Conservation (phyloP, 2,113 vertebrate species). For the Microtus oregoni region DNA sequence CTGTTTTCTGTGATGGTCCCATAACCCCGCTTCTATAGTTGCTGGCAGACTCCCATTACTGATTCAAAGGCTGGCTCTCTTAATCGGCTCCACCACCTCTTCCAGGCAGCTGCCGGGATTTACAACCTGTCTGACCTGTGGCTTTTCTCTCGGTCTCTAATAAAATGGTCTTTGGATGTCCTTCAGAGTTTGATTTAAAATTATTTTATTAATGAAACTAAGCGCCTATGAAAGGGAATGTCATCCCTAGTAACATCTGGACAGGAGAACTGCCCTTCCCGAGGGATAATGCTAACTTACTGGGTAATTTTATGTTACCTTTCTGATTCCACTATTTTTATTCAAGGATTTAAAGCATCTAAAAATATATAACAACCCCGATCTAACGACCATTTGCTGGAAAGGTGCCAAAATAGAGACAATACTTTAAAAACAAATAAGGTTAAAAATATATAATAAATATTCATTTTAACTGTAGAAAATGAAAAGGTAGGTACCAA, state of each 20-base stretch:
- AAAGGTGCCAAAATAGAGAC: too few species aligned
- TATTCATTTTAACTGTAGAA: conserved; percentile 34
- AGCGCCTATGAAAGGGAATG: neutral
- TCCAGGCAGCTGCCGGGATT: neutral
- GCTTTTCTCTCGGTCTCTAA: neutral
- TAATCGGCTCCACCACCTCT: neutral
- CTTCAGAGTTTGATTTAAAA: neutral
- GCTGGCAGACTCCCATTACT: neutral
- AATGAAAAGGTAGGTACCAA: conserved; percentile 9
- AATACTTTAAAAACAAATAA: too few species aligned
- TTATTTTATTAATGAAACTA: neutral
- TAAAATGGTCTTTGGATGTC: too few species aligned
- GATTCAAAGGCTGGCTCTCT: neutral
- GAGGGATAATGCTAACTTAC: neutral
- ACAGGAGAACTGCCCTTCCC: neutral
- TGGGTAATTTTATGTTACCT: neutral
- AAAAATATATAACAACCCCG: too few species aligned
- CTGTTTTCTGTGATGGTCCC: neutral
- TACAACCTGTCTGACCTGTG: neutral
- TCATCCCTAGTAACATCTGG: neutral
- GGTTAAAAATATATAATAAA: neutral
- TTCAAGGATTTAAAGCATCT: neutral
- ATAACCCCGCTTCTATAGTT: neutral
- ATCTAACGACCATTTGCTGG: too few species aligned
- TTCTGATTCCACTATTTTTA: conserved; percentile 12